These are phyloP conservation scores for Saguinus midas DNA, from an alignment of 2,113 vertebrate genomes.

Conservation along the genomic window DNA sequence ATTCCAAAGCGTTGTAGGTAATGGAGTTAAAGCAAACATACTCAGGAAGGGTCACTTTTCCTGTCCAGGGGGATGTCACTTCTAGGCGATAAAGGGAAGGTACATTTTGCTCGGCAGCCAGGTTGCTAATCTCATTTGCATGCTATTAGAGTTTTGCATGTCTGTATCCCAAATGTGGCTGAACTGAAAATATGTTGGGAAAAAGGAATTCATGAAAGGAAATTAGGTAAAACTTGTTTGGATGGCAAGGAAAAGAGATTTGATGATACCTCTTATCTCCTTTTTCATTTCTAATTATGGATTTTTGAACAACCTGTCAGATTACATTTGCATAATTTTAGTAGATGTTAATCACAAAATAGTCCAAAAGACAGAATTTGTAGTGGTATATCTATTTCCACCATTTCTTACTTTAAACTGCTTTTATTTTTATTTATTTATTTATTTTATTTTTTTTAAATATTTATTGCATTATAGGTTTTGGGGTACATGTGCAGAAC, in stretches of 20 bases:
- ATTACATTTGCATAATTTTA: constrained; percentile 56
- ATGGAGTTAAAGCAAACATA: constrained; percentile 19
- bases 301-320: constrained; percentile 37
- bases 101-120: not conserved
- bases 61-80: not conserved
- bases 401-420: constrained; percentile 40
- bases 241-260: constrained; percentile 7
- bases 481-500: no score
- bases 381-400: constrained; percentile 49
- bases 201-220: constrained; percentile 37
- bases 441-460: no score
- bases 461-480: no score
- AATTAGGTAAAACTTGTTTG: not conserved
- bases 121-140: not conserved
- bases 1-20: not conserved
- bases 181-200: not conserved
- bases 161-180: not conserved
- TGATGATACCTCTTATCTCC: not conserved
- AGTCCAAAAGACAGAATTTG: constrained; percentile 22
- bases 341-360: constrained; percentile 47
- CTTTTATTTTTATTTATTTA: no score
- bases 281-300: constrained; percentile 51
- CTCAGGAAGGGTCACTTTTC: not conserved
- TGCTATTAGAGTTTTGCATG: constrained; percentile 12
- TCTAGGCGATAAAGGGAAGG: not conserved